phyloP scores from a whole-genome alignment of 1,140 invertebrate species.

The Gryon sp. region DNA sequence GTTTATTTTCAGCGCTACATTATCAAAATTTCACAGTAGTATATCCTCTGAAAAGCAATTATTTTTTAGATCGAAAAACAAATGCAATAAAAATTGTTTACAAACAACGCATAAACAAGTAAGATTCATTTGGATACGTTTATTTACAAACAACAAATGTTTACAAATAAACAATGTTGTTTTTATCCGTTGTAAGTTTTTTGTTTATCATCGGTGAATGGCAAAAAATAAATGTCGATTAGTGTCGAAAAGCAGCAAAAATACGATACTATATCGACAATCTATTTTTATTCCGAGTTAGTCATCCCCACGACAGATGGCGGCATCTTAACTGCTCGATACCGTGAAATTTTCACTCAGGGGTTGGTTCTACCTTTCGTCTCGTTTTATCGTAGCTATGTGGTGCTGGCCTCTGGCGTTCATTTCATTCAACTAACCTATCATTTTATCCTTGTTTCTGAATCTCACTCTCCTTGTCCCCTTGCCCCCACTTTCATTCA shows the following conservation, averaged over 20 bases:
- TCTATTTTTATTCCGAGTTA: neutral
- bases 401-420: conserved; percentile 68
- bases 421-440: neutral
- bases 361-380: conserved; percentile 9
- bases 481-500: conserved; percentile 8
- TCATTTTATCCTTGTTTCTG: conserved; percentile 2
- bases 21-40: no score
- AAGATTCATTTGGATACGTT: no score
- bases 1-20: neutral
- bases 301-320: conserved; percentile 26
- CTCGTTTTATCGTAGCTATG: conserved; percentile 37
- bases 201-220: no score
- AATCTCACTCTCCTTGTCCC: neutral
- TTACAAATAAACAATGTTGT: no score
- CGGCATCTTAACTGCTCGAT: conserved; percentile 4
- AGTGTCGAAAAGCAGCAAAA: no score
- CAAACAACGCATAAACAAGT: no score
- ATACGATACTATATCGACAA: conserved; percentile 10
- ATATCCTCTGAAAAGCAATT: no score
- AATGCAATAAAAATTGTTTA: no score
- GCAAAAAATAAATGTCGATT: no score
- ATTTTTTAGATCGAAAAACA: no score
- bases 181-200: no score
- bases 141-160: no score
- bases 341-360: neutral